Evolutionary conservation across 2,113 vertebrate species (phyloP).

Genomic region (Nothobranchius furzeri): DNA sequence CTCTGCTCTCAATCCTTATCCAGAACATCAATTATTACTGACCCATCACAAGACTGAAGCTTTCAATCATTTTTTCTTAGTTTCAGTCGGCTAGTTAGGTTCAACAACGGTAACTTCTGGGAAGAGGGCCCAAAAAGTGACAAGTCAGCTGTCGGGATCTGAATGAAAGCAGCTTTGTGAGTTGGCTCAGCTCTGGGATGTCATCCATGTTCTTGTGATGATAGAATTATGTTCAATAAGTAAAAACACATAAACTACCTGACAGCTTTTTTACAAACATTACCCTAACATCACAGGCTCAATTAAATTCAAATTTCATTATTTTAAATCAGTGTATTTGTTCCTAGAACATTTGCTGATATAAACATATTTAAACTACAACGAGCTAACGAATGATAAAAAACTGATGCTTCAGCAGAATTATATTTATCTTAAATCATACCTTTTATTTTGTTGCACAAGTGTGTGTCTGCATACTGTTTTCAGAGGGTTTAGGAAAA

Average conservation of each 20-base stretch:
- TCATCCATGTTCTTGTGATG: no score
- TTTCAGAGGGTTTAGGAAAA: no score
- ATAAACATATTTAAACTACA: no score
- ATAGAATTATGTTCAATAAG: background rate
- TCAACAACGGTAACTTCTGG: background rate
- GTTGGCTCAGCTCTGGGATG: background rate
- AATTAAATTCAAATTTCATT: background rate
- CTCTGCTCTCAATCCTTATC: slow-evolving; percentile 13
- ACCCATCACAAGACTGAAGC: slow-evolving; percentile 14
- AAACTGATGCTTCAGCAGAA: no score
- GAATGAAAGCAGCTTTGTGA: background rate
- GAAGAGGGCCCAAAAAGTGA: background rate
- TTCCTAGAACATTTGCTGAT: no score
- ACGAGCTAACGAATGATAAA: no score
- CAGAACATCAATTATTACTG: slow-evolving; percentile 31
- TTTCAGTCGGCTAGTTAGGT: background rate
- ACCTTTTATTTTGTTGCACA: no score
- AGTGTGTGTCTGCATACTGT: no score
- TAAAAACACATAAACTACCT: background rate
- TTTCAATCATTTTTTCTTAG: slow-evolving; percentile 5
- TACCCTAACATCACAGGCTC: background rate
- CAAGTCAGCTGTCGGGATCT: background rate
- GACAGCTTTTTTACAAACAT: background rate
- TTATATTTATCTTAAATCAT: no score
- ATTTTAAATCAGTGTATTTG: no score